Base-by-base conservation (phyloP, 2,888 invertebrate species). In the Thymelicus sylvestris region DNA sequence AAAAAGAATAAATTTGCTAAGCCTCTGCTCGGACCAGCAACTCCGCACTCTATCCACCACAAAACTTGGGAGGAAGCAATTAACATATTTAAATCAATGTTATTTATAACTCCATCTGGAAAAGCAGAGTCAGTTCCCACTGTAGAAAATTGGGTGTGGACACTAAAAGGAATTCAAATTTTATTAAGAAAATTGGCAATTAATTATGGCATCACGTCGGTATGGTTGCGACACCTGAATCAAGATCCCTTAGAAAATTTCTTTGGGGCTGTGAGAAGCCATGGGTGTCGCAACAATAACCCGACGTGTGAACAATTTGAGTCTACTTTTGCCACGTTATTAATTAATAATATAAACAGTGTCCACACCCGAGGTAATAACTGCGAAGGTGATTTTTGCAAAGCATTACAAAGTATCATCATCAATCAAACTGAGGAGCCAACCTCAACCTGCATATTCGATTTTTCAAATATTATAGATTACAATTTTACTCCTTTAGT, bases 231-330 rank as follows among this genome's bases (percentile, higher is more conserved):
- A 19, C 50, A 15, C 15, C 61, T 78, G 0, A 78, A 79, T 48
- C 77, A 78, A 63, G 78, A 78, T 44, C 75, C 78, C 0, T n/a
- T 78, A 1, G 77, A 79, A 71, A 78, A 75, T 55, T 77, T 79
- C 62, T 78, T 78, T 68, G 76, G n/a, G n/a, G n/a, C n/a, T n/a
- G n/a, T n/a, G n/a, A 63, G 75, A 55, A 70, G 72, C 44, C 74
- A 75, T 63, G 75, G 75, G 19, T 73, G 72, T 31, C 68, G 75
- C 13, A 66, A n/a, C n/a, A n/a, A 66, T 13, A 50, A 24, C 12
- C 55, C 57, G 10, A 57, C 66, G n/a, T 57, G 44, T 19, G 66
- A 48, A 15, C 24, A 44, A 57, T 66, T 66, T 24, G 59, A 66
- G 24, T 13, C 57, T 1, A 44, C 44, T 10, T 66, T 59, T 19